Conservation (phyloP, 2,888 invertebrate genomes). For the Halictus quadricinctus region DNA sequence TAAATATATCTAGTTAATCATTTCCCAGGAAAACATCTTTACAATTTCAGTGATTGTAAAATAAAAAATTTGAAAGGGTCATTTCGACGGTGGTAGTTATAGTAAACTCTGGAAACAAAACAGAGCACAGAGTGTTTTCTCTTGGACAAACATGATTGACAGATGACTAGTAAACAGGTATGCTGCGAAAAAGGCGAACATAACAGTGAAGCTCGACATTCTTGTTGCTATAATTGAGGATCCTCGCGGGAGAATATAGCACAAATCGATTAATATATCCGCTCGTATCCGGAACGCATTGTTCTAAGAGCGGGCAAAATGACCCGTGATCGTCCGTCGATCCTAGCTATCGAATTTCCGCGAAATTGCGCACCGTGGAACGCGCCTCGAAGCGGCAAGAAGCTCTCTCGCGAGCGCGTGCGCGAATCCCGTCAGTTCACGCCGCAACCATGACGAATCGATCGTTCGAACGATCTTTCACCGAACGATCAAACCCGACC, state of each 20-base stretch:
- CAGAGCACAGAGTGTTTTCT: neutral
- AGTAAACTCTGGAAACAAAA: neutral
- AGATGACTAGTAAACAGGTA: no score
- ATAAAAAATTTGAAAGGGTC: no score
- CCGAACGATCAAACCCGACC: slow-evolving; percentile 52
- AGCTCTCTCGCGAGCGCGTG: neutral
- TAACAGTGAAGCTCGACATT: no score
- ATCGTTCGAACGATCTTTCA: slow-evolving; percentile 38
- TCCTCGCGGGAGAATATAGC: no score
- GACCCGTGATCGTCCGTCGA: neutral
- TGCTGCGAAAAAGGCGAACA: neutral
- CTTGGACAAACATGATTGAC: neutral
- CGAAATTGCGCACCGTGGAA: neutral
- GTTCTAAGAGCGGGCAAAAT: no score
- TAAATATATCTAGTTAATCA: no score
- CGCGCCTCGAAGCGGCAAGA: neutral
- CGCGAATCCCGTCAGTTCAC: neutral
- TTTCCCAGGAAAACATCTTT: no score
- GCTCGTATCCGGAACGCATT: no score
- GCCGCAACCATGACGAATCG: slow-evolving; percentile 3
- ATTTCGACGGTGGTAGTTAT: no score
- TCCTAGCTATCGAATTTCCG: neutral
- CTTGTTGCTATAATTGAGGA: no score
- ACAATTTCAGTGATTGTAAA: no score
- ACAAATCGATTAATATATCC: no score